A percentile compares a stretch with the other conserved stretches of the same genome.
Conservation (phyloP, 2,113 vertebrate genomes). For the Mastomys coucha region DNA sequence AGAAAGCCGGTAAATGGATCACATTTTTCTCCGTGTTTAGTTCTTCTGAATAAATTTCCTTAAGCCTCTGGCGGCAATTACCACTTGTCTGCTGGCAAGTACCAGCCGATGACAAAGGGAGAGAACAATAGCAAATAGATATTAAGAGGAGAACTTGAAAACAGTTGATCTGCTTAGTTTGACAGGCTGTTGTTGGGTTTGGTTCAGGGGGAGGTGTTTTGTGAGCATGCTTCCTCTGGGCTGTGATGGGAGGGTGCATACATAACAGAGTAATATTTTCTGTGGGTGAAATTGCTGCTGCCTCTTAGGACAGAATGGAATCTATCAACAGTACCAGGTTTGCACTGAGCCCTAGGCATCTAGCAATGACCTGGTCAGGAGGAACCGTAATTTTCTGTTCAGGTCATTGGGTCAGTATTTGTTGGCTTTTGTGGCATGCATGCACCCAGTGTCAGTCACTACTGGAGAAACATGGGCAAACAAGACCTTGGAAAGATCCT, state of each 20-base stretch:
- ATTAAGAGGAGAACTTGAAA: slow-evolving; percentile 62
- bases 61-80: slow-evolving; percentile 78
- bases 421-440: background rate
- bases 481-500: background rate
- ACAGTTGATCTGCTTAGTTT: slow-evolving; percentile 57
- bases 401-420: background rate
- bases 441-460: background rate
- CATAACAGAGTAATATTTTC: slow-evolving; percentile 67
- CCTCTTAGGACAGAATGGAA: slow-evolving; percentile 42
- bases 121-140: slow-evolving; percentile 59
- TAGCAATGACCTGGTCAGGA: background rate
- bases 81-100: slow-evolving; percentile 69
- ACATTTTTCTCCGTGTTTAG: slow-evolving; percentile 61
- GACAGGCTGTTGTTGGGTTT: slow-evolving; percentile 59
- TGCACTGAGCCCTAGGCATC: background rate
- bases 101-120: slow-evolving; percentile 62
- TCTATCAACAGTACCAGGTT: slow-evolving; percentile 21
- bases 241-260: background rate
- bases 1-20: slow-evolving; percentile 50
- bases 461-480: background rate
- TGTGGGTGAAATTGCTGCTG: slow-evolving; percentile 11
- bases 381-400: background rate
- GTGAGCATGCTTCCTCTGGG: background rate
- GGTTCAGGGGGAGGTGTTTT: background rate
- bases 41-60: slow-evolving; percentile 66